These are phyloP conservation scores for Diachasmimorpha longicaudata DNA, from an alignment of 1,140 invertebrate genomes.

Conservation along the genomic window DNA sequence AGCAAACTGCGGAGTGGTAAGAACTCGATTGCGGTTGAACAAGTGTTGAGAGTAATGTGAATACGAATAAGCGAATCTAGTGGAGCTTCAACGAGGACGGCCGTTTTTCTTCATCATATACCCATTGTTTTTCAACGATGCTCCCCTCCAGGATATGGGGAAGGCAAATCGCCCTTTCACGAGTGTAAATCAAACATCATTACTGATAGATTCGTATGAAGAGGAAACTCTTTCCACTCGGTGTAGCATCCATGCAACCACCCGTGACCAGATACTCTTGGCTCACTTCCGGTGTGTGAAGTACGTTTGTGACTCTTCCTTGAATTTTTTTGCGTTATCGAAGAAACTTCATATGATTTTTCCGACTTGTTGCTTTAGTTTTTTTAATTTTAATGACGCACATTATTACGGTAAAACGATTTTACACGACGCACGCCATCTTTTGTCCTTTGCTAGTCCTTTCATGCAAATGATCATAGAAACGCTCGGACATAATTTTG, in stretches of 20 bases:
- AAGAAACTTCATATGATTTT: not conserved
- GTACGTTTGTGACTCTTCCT: not conserved
- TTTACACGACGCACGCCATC: too few species aligned
- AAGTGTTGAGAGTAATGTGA: not conserved
- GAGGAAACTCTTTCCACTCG: constrained; percentile 20
- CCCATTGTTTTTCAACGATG: not conserved
- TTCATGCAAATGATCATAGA: too few species aligned
- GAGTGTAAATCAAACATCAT: constrained; percentile 27
- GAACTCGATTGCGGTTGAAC: not conserved
- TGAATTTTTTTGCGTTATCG: not conserved
- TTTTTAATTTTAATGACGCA: not conserved
- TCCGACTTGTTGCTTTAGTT: not conserved
- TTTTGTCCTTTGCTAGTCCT: too few species aligned
- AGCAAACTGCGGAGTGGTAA: not conserved
- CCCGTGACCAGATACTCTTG: constrained; percentile 23
- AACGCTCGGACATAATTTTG: too few species aligned
- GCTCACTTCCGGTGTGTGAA: constrained; percentile 18
- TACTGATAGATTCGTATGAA: constrained; percentile 10
- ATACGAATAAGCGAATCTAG: not conserved
- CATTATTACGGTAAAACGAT: too few species aligned
- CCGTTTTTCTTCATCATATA: not conserved
- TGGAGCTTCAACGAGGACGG: not conserved
- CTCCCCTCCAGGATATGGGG: not conserved
- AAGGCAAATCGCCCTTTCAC: constrained; percentile 7
- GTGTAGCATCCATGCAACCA: constrained; percentile 17